Percentiles rank a stretch among this genome's conserved stretches.
These are phyloP conservation scores for Luehdorfia chinensis DNA, from an alignment of 1,140 invertebrate species.

Conservation along the genomic window DNA sequence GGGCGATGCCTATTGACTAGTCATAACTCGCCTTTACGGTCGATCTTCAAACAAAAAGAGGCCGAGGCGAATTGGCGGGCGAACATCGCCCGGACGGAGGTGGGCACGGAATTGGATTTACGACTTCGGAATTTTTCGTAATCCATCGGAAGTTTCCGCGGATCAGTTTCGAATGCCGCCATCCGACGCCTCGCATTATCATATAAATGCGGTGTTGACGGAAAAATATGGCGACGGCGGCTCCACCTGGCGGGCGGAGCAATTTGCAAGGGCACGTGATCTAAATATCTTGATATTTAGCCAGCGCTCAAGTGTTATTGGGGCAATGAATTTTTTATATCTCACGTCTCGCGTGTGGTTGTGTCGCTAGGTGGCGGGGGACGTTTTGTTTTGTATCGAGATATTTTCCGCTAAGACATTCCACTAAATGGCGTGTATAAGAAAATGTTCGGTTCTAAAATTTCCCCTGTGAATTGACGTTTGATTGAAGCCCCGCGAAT, in stretches of 20 bases:
- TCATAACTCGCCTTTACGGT: slow-evolving; percentile 23
- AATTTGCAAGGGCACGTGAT: slow-evolving; percentile 27
- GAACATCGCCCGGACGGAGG: slow-evolving; percentile 45
- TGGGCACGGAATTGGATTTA: slow-evolving; percentile 59
- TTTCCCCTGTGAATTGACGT: too few relatives aligned
- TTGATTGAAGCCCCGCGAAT: too few relatives aligned
- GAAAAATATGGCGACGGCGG: slow-evolving; percentile 44
- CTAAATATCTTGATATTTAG: slow-evolving; percentile 34
- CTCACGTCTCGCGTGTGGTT: not conserved
- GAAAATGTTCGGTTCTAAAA: too few relatives aligned
- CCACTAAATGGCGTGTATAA: too few relatives aligned
- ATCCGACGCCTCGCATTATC: slow-evolving; percentile 43
- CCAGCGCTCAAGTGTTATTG: not conserved
- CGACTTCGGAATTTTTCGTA: slow-evolving; percentile 59
- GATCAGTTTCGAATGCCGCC: slow-evolving; percentile 45
- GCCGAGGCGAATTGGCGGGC: slow-evolving; percentile 35
- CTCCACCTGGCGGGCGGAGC: slow-evolving; percentile 8
- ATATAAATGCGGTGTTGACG: slow-evolving; percentile 65
- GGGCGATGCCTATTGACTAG: not conserved
- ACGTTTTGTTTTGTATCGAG: too few relatives aligned
- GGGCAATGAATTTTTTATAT: not conserved
- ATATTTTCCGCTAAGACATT: too few relatives aligned
- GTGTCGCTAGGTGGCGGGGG: too few relatives aligned
- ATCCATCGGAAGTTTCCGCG: slow-evolving; percentile 41
- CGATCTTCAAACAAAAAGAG: slow-evolving; percentile 44